Conservation (phyloP, 2,797 vertebrate genomes). For the Catamblyrhynchus diadema region DNA sequence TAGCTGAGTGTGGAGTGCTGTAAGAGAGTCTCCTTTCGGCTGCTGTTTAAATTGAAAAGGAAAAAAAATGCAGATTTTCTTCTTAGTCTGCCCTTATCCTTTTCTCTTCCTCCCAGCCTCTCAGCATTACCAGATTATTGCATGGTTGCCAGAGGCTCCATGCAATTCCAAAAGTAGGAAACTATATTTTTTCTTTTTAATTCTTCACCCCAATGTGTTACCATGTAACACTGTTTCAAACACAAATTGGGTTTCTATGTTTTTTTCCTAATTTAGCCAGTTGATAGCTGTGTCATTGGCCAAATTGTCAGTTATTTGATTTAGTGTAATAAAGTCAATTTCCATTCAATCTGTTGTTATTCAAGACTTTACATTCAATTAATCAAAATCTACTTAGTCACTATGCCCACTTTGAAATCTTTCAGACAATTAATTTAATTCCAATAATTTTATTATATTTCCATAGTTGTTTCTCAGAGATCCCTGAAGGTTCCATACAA, state of each 20-base stretch:
- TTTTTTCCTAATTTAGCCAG: neutral
- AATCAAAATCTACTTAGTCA: neutral
- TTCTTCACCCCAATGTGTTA: neutral
- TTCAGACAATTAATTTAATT: neutral
- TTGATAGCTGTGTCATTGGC: neutral
- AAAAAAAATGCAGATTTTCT: neutral
- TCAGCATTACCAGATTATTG: neutral
- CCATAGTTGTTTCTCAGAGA: neutral
- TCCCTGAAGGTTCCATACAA: neutral
- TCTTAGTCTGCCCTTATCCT: neutral
- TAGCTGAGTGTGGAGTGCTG: neutral
- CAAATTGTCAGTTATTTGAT: neutral
- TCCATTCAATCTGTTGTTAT: neutral
- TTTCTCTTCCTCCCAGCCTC: neutral
- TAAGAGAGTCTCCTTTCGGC: neutral
- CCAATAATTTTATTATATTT: neutral
- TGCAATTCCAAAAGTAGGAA: neutral
- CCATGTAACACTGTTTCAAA: neutral
- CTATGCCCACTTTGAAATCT: neutral
- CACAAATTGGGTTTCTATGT: accelerated
- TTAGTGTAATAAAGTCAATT: neutral
- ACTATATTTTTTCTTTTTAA: neutral
- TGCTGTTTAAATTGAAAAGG: neutral
- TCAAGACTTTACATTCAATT: neutral
- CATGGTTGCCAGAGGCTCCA: neutral